Conservation (phyloP, 2,113 vertebrate genomes). For the Lates calcarifer region DNA sequence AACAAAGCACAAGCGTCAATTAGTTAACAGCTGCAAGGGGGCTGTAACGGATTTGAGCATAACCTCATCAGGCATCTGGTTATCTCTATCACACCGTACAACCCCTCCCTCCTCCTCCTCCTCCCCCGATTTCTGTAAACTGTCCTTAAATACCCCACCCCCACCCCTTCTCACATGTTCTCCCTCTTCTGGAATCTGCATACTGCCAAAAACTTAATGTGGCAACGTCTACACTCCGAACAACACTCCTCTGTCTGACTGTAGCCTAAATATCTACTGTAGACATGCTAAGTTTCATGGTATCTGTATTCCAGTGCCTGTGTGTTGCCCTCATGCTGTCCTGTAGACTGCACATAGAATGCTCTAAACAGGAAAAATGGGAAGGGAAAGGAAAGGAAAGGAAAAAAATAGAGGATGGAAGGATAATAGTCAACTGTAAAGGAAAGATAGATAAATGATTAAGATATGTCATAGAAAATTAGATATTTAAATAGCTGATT, state of each 20-base stretch:
- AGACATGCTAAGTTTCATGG: slow-evolving; percentile 84
- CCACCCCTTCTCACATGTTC: slow-evolving; percentile 27
- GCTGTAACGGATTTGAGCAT: slow-evolving; percentile 71
- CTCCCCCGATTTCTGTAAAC: slow-evolving; percentile 43
- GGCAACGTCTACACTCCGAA: slow-evolving; percentile 51
- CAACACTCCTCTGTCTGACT: slow-evolving; percentile 29
- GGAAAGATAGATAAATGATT: neutral
- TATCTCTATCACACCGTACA: slow-evolving; percentile 72
- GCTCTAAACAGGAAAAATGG: slow-evolving; percentile 1
- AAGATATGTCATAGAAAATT: neutral
- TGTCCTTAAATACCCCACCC: slow-evolving; percentile 30
- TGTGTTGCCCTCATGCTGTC: slow-evolving; percentile 75
- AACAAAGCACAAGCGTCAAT: neutral
- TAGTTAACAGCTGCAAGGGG: slow-evolving; percentile 47
- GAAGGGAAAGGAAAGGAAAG: neutral
- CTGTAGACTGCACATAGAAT: slow-evolving; percentile 48
- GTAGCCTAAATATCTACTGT: slow-evolving; percentile 57
- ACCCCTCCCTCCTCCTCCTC: slow-evolving; percentile 32
- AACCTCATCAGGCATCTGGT: slow-evolving; percentile 70
- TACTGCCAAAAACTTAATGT: slow-evolving; percentile 80
- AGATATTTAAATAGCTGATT: neutral
- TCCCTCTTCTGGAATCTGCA: slow-evolving; percentile 80
- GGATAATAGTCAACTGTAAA: neutral
- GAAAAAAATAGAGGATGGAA: neutral
- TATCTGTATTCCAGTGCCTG: slow-evolving; percentile 86